Conservation (phyloP, 2,113 vertebrate species). For the Notiomystis cincta region DNA sequence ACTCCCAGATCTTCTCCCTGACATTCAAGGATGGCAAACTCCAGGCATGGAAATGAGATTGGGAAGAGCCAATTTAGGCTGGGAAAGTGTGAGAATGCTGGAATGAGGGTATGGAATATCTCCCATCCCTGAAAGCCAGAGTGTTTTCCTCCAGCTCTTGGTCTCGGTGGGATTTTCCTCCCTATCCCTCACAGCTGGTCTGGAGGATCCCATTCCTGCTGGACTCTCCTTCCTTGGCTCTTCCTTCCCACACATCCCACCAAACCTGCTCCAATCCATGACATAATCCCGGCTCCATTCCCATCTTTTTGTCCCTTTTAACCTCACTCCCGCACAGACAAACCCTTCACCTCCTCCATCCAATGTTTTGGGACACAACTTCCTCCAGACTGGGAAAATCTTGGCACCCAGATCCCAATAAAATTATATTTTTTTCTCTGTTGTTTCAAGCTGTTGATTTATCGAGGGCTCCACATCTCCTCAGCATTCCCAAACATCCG, state of each 20-base stretch:
- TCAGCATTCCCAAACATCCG: slow-evolving; percentile 13
- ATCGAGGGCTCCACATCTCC: not conserved
- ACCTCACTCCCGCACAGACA: not conserved
- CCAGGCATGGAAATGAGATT: not conserved
- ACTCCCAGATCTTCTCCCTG: not conserved
- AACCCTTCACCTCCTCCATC: not conserved
- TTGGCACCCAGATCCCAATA: not conserved
- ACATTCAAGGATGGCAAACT: not conserved
- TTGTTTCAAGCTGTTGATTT: not conserved
- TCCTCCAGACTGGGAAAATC: not conserved
- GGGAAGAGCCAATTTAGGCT: not conserved
- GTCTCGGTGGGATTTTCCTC: not conserved
- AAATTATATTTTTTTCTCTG: rapidly evolving
- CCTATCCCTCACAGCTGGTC: rapidly evolving
- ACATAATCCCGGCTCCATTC: not conserved
- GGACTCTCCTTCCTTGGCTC: not conserved
- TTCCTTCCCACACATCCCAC: not conserved
- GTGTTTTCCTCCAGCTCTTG: not conserved
- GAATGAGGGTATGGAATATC: not conserved
- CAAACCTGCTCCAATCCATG: not conserved
- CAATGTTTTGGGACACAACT: not conserved
- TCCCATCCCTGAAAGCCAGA: not conserved
- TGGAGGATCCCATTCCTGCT: rapidly evolving
- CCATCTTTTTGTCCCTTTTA: not conserved
- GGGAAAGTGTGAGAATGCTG: not conserved